Percentiles rank a stretch among this genome's conserved stretches.
Evolutionary conservation across 2,888 invertebrate genomes (phyloP).

Genomic region (Sphaerophoria taeniata): DNA sequence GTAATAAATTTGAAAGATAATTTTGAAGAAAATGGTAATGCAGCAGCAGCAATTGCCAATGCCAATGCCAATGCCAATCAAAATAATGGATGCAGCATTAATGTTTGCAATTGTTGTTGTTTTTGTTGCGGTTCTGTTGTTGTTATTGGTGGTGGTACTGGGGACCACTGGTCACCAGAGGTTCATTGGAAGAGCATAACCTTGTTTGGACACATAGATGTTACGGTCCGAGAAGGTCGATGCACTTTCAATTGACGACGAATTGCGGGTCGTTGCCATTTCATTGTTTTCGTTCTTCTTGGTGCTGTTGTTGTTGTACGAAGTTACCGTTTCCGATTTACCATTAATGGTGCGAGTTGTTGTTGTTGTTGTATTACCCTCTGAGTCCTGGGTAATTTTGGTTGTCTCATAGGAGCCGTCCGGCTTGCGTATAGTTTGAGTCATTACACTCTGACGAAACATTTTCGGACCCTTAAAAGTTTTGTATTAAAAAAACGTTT

Average conservation of each 20-base stretch:
- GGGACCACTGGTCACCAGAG: constrained; percentile 83
- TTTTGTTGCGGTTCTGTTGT: constrained; percentile 72
- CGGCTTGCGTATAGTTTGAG: constrained; percentile 84
- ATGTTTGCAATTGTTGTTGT: constrained; percentile 76
- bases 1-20: constrained; percentile 81
- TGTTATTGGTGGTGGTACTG: constrained; percentile 67
- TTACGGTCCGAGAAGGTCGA: constrained; percentile 79
- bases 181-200: constrained; percentile 83
- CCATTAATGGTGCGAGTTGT: constrained; percentile 83
- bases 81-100: constrained; percentile 73
- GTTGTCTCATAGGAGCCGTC: constrained; percentile 86
- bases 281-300: constrained; percentile 30
- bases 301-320: constrained; percentile 53
- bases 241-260: constrained; percentile 23
- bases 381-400: constrained; percentile 84
- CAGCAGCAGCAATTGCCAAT: constrained; percentile 75
- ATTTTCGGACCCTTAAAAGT: constrained; percentile 80
- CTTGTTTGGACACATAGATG: constrained; percentile 82
- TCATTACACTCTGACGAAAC: constrained; percentile 84
- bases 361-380: constrained; percentile 86
- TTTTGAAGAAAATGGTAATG: constrained; percentile 76
- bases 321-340: constrained; percentile 80
- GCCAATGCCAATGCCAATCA: constrained; percentile 14
- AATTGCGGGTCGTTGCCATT: constrained; percentile 5
- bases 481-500: neutral